Base-by-base conservation (phyloP, 2,113 vertebrate genomes). In the Galemys pyrenaicus region DNA sequence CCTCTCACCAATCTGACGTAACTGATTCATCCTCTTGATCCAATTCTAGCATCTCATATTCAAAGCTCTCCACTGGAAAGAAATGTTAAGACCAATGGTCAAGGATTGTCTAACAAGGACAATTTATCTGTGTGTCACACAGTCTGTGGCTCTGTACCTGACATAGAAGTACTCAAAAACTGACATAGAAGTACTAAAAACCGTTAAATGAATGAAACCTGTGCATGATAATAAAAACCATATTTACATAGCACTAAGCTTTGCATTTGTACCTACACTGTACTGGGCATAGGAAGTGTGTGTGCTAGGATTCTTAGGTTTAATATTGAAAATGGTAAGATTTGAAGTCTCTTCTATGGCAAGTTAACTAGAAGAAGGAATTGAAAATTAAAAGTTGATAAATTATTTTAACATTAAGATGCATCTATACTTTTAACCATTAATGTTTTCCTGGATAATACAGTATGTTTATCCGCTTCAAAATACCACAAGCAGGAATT, bases 391-490 rank as follows among this genome's bases (percentile, higher is more conserved):
- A 95, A 97, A 85, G 93, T 56, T 93, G 95, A 95, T 87, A 37
- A 95, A 88, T 92, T 93, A 49, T 93, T 96, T 96, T 87, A 97
- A 94, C 92, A 75, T 77, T 70, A 70, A 87, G 22, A 93, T 95
- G 95, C 94, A 91, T 83, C 91, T 97, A 96, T 94, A 96, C 96
- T 96, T 49, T 97, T 97, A 97, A 97, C 97, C 92, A 91, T 85
- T 87, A 95, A 75, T 91, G 67, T 90, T 96, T 65, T 96, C 89
- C 96, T 97, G 90, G 88, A 71, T 97, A 97, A 92, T 77, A 92
- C n/a, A 86, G 35, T 32, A 86, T 20, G 9, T 28, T 70, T 41
- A 88, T 95, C 17, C 84, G 81, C 96, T 97, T 93, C 95, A 95
- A 96, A 97, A 94, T 87, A 35, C 79, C 54, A 39, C 64, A 89